Evolutionary conservation across 2,797 vertebrate species (phyloP).

Genomic region (Rousettus madagascariensis): DNA sequence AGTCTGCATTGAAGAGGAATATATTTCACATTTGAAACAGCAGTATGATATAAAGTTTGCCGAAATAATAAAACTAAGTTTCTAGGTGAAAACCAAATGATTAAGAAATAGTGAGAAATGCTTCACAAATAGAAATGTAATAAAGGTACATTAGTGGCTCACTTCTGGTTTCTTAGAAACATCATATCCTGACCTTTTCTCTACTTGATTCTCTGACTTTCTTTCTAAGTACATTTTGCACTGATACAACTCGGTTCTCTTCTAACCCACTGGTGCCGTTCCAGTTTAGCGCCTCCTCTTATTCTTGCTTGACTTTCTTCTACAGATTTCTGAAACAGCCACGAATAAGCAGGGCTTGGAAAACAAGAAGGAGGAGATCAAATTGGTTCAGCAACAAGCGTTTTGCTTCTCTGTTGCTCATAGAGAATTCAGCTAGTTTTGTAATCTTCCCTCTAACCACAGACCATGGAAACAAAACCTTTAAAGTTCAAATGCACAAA

Average conservation of each 20-base stretch:
- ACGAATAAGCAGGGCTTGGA: slow-evolving; percentile 60
- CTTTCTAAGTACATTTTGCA: slow-evolving; percentile 64
- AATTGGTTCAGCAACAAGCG: slow-evolving; percentile 56
- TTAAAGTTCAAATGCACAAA: slow-evolving; percentile 83
- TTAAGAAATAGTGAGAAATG: slow-evolving; percentile 68
- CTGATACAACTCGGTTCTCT: slow-evolving; percentile 40
- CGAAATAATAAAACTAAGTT: slow-evolving; percentile 68
- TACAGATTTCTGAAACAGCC: slow-evolving; percentile 51
- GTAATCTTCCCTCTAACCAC: slow-evolving; percentile 72
- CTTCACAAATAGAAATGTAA: slow-evolving; percentile 73
- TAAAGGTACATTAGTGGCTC: slow-evolving; percentile 54
- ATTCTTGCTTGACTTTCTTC: slow-evolving; percentile 15
- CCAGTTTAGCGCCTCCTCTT: neutral
- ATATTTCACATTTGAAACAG: slow-evolving; percentile 70
- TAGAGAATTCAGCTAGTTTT: slow-evolving; percentile 75
- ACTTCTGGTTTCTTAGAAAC: slow-evolving; percentile 67
- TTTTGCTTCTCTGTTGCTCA: slow-evolving; percentile 73
- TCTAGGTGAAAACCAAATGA: slow-evolving; percentile 78
- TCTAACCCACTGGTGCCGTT: slow-evolving; percentile 42
- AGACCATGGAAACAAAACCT: slow-evolving; percentile 79
- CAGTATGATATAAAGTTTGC: slow-evolving; percentile 71
- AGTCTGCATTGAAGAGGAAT: slow-evolving; percentile 74
- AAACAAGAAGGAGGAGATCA: slow-evolving; percentile 66
- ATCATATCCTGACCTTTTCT: slow-evolving; percentile 66
- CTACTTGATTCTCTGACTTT: neutral